These are phyloP conservation scores for Nomada fabriciana DNA, from an alignment of 2,888 invertebrate species.

Conservation along the genomic window DNA sequence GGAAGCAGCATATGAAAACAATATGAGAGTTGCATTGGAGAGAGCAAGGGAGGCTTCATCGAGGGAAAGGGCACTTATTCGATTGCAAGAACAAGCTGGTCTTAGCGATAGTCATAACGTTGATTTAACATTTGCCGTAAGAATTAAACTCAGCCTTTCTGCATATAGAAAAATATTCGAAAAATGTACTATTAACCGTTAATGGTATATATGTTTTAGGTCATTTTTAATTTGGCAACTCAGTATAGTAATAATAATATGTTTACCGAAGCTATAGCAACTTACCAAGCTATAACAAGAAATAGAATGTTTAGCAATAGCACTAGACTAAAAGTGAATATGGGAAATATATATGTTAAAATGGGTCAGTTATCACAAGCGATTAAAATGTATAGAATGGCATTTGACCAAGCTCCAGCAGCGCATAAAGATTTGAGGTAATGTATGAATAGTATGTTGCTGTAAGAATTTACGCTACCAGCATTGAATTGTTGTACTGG, in stretches of 20 bases:
- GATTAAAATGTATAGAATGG: conserved; percentile 99
- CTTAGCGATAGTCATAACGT: conserved; percentile 96
- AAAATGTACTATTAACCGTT: not conserved
- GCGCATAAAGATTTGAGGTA: conserved; percentile 96
- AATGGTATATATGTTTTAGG: conserved; percentile 85
- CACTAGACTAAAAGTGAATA: conserved; percentile 97
- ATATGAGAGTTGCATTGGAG: conserved; percentile 89
- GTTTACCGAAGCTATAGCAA: conserved; percentile 97
- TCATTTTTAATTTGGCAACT: conserved; percentile 97
- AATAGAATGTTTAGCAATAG: conserved; percentile 98
- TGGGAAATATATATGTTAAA: conserved; percentile 98
- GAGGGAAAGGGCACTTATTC: conserved; percentile 94
- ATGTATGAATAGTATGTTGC: conserved; percentile 2
- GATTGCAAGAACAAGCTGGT: conserved; percentile 96
- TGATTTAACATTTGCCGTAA: conserved; percentile 97
- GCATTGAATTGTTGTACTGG: not conserved
- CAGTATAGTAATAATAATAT: conserved; percentile 98
- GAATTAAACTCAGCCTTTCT: conserved; percentile 84
- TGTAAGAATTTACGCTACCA: not conserved
- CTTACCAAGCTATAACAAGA: conserved; percentile 96
- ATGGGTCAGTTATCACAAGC: conserved; percentile 97
- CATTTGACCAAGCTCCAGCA: conserved; percentile 97
- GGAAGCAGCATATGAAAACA: conserved; percentile 88
- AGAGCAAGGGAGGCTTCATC: conserved; percentile 99
- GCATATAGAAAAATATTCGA: not conserved